These are phyloP conservation scores for Hoplodrina blanda DNA, from an alignment of 2,888 invertebrate species.

Conservation along the genomic window DNA sequence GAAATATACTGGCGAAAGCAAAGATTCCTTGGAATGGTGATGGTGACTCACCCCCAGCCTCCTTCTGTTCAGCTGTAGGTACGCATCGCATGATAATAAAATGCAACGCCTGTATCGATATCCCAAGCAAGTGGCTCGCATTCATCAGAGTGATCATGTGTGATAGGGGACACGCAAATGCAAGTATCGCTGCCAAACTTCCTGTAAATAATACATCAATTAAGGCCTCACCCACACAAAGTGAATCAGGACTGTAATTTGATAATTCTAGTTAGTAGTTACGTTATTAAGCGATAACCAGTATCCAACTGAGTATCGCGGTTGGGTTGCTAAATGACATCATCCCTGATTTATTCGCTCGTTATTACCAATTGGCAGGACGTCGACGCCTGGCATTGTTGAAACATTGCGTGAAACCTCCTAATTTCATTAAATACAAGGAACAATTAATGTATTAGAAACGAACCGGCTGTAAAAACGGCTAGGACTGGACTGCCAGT, in stretches of 20 bases:
- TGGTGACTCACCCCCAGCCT: conserved; percentile 83
- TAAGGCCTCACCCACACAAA: conserved; percentile 57
- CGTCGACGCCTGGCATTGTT: conserved; percentile 31
- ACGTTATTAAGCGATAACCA: conserved; percentile 59
- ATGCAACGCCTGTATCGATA: conserved; percentile 86
- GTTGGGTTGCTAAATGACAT: conserved; percentile 59
- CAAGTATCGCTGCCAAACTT: conserved; percentile 91
- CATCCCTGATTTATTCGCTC: conserved; percentile 57
- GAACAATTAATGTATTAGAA: conserved; percentile 17
- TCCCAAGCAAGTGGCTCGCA: conserved; percentile 89
- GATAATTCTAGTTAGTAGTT: conserved; percentile 59
- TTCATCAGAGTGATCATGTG: conserved; percentile 91
- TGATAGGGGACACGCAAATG: conserved; percentile 91
- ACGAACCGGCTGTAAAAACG: conserved; percentile 91
- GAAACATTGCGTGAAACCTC: conserved; percentile 11
- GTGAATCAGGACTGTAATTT: conserved; percentile 58
- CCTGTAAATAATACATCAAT: conserved; percentile 81
- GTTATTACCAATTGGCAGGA: conserved; percentile 54
- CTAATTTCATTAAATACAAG: conserved; percentile 21
- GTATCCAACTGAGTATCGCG: conserved; percentile 42
- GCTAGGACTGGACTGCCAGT: conserved; percentile 92
- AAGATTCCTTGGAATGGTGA: too few relatives aligned
- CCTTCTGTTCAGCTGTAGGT: conserved; percentile 89
- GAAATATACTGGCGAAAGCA: background rate
- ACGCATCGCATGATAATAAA: conserved; percentile 90